A percentile compares a stretch with the other conserved stretches of the same genome.
These are phyloP conservation scores for Ptychochromis oligacanthus DNA, from an alignment of 2,113 vertebrate species.

Conservation along the genomic window DNA sequence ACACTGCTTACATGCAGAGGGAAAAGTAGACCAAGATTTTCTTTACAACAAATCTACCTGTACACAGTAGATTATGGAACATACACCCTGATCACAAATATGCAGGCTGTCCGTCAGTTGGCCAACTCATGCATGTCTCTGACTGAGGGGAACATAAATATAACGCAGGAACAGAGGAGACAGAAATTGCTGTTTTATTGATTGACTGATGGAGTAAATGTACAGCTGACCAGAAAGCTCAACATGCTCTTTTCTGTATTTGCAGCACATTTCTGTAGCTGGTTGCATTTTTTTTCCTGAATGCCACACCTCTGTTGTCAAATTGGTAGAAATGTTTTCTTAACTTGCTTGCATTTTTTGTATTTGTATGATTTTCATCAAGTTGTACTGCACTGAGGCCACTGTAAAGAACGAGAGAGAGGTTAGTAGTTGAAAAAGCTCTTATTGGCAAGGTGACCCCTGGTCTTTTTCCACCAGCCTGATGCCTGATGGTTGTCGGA, in stretches of 20 bases:
- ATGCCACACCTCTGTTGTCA: not conserved
- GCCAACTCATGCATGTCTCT: constrained; percentile 1
- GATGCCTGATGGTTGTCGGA: constrained; percentile 50
- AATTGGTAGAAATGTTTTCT: not conserved
- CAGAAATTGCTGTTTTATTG: constrained; percentile 15
- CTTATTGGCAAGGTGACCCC: constrained; percentile 52
- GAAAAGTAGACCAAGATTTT: constrained; percentile 8
- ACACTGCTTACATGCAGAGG: not conserved
- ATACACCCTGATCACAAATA: not conserved
- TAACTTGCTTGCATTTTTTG: not conserved
- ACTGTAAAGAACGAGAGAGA: not conserved
- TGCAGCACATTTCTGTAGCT: not conserved
- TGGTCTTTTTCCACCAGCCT: constrained; percentile 26
- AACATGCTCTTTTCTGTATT: not conserved
- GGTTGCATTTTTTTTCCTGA: not conserved
- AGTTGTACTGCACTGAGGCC: not conserved
- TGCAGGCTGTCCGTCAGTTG: not conserved
- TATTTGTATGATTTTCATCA: not conserved
- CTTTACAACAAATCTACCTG: constrained; percentile 22
- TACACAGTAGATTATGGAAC: constrained; percentile 9
- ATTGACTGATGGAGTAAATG: constrained; percentile 26
- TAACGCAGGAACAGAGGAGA: not conserved
- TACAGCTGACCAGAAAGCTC: not conserved
- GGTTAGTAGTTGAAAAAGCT: constrained; percentile 34
- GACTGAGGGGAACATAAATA: not conserved